phyloP scores from a whole-genome alignment of 2,888 invertebrate genomes.

The Diarsia brunnea region DNA sequence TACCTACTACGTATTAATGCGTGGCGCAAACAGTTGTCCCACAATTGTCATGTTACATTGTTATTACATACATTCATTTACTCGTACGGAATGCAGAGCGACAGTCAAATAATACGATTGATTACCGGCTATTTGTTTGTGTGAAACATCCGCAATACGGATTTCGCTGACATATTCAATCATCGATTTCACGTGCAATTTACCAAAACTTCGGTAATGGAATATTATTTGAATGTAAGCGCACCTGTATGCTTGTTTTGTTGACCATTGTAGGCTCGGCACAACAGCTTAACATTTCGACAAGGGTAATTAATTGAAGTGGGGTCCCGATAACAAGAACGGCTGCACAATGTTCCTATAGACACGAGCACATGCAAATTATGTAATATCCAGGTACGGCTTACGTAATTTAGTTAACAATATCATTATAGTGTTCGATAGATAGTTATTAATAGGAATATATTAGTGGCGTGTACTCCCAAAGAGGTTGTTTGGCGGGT shows the following conservation, averaged over 20 bases:
- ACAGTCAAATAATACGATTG: conserved; percentile 81
- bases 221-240: conserved; percentile 62
- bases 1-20: conserved; percentile 39
- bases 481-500: conserved; percentile 56
- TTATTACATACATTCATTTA: conserved; percentile 72
- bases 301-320: conserved; percentile 82
- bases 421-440: conserved; percentile 58
- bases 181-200: conserved; percentile 81
- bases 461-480: conserved; percentile 72
- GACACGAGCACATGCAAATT: conserved; percentile 51
- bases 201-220: conserved; percentile 70
- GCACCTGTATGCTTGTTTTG: conserved; percentile 62
- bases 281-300: conserved; percentile 80
- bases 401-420: conserved; percentile 65
- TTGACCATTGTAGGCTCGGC: conserved; percentile 68
- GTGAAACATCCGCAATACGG: conserved; percentile 77
- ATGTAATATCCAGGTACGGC: conserved; percentile 59
- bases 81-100: conserved; percentile 64
- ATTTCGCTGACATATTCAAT: conserved; percentile 80
- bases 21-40: conserved; percentile 47
- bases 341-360: conserved; percentile 56
- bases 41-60: conserved; percentile 65
- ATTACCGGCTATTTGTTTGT: conserved; percentile 81
- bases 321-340: conserved; percentile 70
- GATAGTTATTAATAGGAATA: conserved; percentile 68